Evolutionary conservation across 1,140 invertebrate genomes (phyloP).

Genomic region (Cydia strobilella): DNA sequence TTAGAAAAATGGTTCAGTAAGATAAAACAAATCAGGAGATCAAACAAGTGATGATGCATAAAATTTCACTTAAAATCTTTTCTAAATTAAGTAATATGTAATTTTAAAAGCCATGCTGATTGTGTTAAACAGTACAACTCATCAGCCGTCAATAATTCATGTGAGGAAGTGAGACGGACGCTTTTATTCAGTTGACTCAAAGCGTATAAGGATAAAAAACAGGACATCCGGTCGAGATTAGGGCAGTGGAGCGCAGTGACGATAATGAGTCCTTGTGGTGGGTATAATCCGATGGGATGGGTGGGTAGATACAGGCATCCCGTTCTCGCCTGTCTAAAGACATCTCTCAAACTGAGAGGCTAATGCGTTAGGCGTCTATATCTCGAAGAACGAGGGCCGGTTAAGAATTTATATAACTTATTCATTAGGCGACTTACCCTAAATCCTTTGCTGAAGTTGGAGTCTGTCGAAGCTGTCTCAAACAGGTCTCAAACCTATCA

Average conservation of each 20-base stretch:
- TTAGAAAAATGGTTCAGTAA: too few relatives aligned
- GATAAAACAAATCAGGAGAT: too few relatives aligned
- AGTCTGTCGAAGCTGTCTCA: background rate
- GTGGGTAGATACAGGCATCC: background rate
- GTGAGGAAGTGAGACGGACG: background rate
- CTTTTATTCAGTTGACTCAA: background rate
- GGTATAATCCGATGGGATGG: background rate
- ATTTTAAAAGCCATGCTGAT: background rate
- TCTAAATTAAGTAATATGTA: too few relatives aligned
- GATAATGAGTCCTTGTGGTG: constrained; percentile 28
- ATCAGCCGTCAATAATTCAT: background rate
- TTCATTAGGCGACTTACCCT: background rate
- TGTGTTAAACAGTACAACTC: background rate
- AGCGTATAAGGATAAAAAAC: constrained; percentile 18
- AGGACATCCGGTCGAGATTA: constrained; percentile 26
- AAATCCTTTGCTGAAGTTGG: background rate
- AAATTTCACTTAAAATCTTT: too few relatives aligned
- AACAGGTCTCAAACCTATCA: background rate
- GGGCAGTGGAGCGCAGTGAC: constrained; percentile 3
- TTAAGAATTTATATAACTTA: background rate
- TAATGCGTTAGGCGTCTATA: background rate
- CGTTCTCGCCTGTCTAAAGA: background rate
- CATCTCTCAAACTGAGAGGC: background rate
- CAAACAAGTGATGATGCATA: too few relatives aligned
- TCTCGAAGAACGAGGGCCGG: background rate